Percentiles rank a stretch among this genome's conserved stretches.
Evolutionary conservation across 2,888 invertebrate species (phyloP).

Genomic region (Muscina levida): DNA sequence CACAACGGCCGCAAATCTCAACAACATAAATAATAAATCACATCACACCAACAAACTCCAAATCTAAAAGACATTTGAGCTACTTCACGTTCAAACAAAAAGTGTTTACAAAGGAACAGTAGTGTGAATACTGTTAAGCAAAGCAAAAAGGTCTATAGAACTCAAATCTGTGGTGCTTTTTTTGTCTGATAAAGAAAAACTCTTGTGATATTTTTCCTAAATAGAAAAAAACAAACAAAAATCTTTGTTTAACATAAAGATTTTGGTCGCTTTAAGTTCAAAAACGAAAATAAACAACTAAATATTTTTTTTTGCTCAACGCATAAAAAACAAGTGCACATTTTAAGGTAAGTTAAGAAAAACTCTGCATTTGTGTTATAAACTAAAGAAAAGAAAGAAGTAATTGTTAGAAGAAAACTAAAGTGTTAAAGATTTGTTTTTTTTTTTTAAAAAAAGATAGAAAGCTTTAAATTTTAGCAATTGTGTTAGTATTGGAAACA

Average conservation of each 20-base stretch:
- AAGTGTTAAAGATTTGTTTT: no score
- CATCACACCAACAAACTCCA: not conserved
- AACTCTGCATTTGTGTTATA: no score
- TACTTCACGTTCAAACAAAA: not conserved
- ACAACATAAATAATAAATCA: slow-evolving; percentile 40
- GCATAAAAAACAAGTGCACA: slow-evolving; percentile 38
- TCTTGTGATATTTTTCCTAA: slow-evolving; percentile 59
- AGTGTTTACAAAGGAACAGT: slow-evolving; percentile 12
- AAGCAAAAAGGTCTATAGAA: slow-evolving; percentile 1
- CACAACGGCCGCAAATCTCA: no score
- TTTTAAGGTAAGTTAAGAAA: slow-evolving; percentile 61
- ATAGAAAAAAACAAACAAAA: slow-evolving; percentile 41
- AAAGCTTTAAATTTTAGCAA: no score
- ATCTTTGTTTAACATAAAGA: slow-evolving; percentile 57
- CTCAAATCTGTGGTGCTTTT: slow-evolving; percentile 45
- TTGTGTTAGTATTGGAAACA: no score
- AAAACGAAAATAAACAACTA: no score
- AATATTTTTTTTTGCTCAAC: no score
- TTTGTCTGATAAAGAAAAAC: slow-evolving; percentile 16
- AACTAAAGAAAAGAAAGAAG: no score
- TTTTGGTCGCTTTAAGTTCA: slow-evolving; percentile 5
- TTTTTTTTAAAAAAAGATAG: no score
- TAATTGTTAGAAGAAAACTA: no score
- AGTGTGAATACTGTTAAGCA: not conserved
- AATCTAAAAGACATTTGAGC: not conserved